Evolutionary conservation across 2,797 vertebrate species (phyloP), one percentile per base, ranked within the genome.

Genomic region (Liparis tanakae): DNA sequence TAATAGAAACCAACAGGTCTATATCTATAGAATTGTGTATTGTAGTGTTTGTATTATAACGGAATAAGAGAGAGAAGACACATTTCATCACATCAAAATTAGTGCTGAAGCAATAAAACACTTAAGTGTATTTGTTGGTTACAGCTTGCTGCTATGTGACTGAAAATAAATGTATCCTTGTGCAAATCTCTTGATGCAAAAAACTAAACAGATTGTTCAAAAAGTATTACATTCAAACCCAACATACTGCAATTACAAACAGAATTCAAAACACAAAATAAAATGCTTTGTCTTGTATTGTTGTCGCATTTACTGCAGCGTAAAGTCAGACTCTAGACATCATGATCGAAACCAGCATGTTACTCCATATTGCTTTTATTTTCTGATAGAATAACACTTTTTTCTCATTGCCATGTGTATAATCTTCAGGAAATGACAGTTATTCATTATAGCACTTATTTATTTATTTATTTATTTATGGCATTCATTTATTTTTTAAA

Each of bases 21-120:
- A 30, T 30, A 30, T 30, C 25, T 30, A 30, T 30, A 2, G 25
- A 46, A 43, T 5, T 4, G 22, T 41, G 39, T 41, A 13, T 20
- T 46, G 43, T 18, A 55, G 43, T 37, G 36, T 58, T 37, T 58
- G 18, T 12, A 44, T 10, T 62, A 50, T 20, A 55, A 61, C 44
- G 30, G 30, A 34, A 55, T 51, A 62, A 54, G 36, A 41, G 12
- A 39, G 6, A 39, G 9, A 10, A 41, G 10, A 41, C 39, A 8
- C 39, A 41, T 41, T 41, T 10, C 43, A 64, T 51, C 4, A 50
- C 18, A 50, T 20, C 15, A 61, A 18, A 62, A 63, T 58, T 54
- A 54, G n/a, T 39, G 51, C 37, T 67, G 33, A 66, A 69, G 39
- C 61, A 53, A 64, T 44, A 37, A 57, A 61, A n/a, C 33, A 60